phyloP scores from a whole-genome alignment of 23 tunicate genomes.

The Trididemnum miniatum region DNA sequence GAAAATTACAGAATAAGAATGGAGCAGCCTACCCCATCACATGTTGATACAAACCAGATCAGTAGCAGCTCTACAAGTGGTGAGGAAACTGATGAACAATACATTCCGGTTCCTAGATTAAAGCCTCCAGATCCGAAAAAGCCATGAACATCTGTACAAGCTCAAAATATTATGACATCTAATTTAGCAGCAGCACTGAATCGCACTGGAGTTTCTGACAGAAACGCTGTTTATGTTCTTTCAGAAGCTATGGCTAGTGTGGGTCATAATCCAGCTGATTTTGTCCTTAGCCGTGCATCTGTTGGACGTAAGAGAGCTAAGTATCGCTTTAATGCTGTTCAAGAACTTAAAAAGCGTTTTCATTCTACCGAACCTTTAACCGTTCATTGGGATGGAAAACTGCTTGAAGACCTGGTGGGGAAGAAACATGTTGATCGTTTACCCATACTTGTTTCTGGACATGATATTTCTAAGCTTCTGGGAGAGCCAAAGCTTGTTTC shows the following conservation, averaged over 20 bases:
- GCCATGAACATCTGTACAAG: background rate
- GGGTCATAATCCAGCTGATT: background rate
- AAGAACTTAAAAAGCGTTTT: background rate
- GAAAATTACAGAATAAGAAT: too few species aligned
- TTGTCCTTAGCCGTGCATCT: background rate
- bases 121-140: slow-evolving; percentile 20
- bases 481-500: background rate
- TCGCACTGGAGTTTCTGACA: background rate
- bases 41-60: slow-evolving; percentile 9
- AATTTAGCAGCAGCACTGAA: background rate
- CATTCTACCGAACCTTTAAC: background rate
- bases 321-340: background rate
- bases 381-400: background rate
- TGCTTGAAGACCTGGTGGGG: background rate
- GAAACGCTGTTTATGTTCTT: background rate
- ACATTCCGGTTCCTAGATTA: background rate
- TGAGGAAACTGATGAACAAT: background rate
- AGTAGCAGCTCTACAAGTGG: slow-evolving; percentile 9
- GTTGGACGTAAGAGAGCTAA: background rate
- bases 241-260: background rate
- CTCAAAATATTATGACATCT: background rate
- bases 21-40: too few species aligned
- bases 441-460: background rate
- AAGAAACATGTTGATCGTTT: background rate
- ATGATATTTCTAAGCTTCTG: background rate